Conservation (phyloP, 2,888 invertebrate species). For the Ophion ellenae region DNA sequence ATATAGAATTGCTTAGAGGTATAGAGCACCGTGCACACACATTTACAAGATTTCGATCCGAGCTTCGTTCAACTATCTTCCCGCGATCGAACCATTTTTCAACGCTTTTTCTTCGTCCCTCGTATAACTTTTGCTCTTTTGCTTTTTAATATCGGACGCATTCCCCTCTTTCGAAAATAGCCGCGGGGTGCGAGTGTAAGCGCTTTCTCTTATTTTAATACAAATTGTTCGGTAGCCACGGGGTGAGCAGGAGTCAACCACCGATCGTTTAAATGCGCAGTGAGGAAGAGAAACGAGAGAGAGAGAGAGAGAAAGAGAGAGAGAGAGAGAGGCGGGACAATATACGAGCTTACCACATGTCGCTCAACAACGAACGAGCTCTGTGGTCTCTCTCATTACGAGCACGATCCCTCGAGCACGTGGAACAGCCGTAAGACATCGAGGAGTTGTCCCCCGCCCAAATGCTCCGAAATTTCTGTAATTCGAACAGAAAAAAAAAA, state of each 20-base stretch:
- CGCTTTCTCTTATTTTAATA: conserved; percentile 80
- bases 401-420: conserved; percentile 50
- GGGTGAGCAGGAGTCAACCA: conserved; percentile 45
- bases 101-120: conserved; percentile 35
- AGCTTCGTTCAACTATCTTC: too few species aligned
- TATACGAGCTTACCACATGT: conserved; percentile 67
- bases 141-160: conserved; percentile 31
- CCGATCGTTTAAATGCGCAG: conserved; percentile 48
- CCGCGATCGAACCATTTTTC: background rate
- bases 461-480: background rate
- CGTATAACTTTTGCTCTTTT: conserved; percentile 12
- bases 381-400: conserved; percentile 44
- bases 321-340: conserved; percentile 13
- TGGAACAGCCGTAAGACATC: conserved; percentile 43
- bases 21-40: too few species aligned
- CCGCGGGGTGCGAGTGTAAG: conserved; percentile 32
- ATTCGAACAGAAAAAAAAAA: background rate
- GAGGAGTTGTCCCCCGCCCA: conserved; percentile 17
- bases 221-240: conserved; percentile 78
- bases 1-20: too few species aligned
- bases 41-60: too few species aligned
- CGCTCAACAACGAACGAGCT: conserved; percentile 51
- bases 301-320: conserved; percentile 15
- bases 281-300: conserved; percentile 14
- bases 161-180: conserved; percentile 35